Evolutionary conservation across 1,140 invertebrate genomes (phyloP).

Genomic region (Dufourea novaeangliae): DNA sequence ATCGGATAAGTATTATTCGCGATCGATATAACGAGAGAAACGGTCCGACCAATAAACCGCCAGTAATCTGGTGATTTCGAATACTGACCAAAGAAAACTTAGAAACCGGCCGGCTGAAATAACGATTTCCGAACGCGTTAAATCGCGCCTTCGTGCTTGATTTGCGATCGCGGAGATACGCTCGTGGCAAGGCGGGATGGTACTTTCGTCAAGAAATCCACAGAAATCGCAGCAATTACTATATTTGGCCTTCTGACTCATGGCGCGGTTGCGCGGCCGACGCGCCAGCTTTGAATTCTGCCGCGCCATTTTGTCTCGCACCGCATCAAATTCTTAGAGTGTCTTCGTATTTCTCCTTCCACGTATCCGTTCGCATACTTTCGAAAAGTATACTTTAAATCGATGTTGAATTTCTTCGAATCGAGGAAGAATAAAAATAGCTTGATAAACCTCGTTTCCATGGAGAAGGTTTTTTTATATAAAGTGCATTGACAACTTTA

Average conservation of each 20-base stretch:
- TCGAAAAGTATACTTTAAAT: not conserved
- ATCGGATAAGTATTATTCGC: not conserved
- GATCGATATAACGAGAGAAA: not conserved
- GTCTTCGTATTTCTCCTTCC: not conserved
- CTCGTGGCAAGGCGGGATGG: not conserved
- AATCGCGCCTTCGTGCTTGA: not conserved
- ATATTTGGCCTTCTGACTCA: conserved; percentile 66
- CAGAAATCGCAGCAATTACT: conserved; percentile 50
- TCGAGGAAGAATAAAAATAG: too few species aligned
- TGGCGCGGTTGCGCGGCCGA: conserved; percentile 9
- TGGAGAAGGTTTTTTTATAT: too few species aligned
- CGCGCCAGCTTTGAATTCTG: conserved; percentile 46
- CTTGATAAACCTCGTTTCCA: not conserved
- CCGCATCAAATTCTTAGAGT: conserved; percentile 11
- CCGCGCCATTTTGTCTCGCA: conserved; percentile 27
- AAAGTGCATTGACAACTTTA: too few species aligned
- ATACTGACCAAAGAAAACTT: not conserved
- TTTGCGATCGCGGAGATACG: not conserved
- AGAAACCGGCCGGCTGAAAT: not conserved
- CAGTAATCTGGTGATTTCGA: not conserved
- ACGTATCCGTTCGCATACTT: not conserved
- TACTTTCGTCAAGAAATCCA: conserved; percentile 37
- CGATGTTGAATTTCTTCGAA: too few species aligned
- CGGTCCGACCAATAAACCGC: not conserved
- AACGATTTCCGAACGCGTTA: not conserved